Evolutionary conservation across 2,113 vertebrate species (phyloP).

Genomic region (Gobiocypris rarus): DNA sequence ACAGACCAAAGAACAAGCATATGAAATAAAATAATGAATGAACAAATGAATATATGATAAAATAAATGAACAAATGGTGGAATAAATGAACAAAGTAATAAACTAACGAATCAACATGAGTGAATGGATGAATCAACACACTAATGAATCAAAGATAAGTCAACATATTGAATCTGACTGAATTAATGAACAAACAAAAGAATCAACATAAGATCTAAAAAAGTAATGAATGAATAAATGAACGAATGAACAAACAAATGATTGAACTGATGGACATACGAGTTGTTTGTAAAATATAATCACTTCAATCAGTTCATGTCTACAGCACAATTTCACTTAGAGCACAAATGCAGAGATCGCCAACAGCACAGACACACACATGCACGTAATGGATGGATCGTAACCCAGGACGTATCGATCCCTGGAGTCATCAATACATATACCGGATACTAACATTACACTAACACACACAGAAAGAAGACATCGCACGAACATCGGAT

Average conservation of each 20-base stretch:
- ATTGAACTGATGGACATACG: background rate
- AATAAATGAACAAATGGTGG: background rate
- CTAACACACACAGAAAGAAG: background rate
- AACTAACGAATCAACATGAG: background rate
- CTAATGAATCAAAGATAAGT: background rate
- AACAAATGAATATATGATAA: background rate
- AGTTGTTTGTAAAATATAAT: background rate
- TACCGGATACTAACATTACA: background rate
- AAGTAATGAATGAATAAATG: background rate
- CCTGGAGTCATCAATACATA: constrained; percentile 3
- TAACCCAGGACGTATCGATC: constrained; percentile 20
- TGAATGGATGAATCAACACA: background rate
- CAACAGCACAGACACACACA: background rate
- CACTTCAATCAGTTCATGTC: background rate
- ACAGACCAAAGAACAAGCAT: background rate
- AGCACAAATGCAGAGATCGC: background rate
- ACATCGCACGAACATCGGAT: too few relatives aligned
- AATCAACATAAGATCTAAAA: background rate
- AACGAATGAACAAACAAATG: background rate
- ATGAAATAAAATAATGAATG: background rate
- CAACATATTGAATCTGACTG: background rate
- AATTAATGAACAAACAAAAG: background rate
- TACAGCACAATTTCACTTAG: background rate
- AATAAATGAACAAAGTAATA: background rate
- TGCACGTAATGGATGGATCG: constrained; percentile 22